Percentiles rank a stretch among this genome's conserved stretches.
phyloP scores from a whole-genome alignment of 2,888 invertebrate genomes.

The Metalampra italica region DNA sequence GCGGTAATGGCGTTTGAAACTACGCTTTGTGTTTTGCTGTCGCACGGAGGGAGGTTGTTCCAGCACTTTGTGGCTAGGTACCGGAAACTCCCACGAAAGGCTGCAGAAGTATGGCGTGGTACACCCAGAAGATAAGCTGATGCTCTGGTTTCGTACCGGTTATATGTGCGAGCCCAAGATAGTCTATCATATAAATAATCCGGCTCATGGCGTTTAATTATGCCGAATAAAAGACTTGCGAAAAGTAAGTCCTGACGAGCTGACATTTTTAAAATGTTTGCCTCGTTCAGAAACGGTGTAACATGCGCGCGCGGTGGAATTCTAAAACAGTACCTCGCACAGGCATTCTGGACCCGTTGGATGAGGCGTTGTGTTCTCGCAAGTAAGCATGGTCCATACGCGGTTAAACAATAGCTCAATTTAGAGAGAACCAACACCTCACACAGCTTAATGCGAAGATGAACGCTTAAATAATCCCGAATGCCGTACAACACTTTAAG shows the following conservation, averaged over 20 bases:
- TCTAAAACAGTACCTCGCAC: constrained; percentile 12
- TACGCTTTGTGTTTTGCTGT: too few relatives aligned
- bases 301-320: constrained; percentile 13
- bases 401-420: constrained; percentile 6
- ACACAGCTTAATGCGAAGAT: constrained; percentile 5
- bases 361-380: not conserved
- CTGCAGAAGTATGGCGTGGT: too few relatives aligned
- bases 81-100: too few relatives aligned
- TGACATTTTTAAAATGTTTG: constrained; percentile 10
- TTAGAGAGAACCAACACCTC: constrained; percentile 11
- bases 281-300: constrained; percentile 10
- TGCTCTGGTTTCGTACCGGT: too few relatives aligned
- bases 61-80: too few relatives aligned
- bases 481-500: constrained; percentile 10
- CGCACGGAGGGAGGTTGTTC: too few relatives aligned
- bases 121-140: too few relatives aligned
- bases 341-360: constrained; percentile 13
- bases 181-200: too few relatives aligned
- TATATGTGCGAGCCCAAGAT: too few relatives aligned
- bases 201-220: too few relatives aligned
- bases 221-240: not conserved
- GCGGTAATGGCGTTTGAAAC: too few relatives aligned
- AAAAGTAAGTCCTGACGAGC: constrained; percentile 7
- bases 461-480: constrained; percentile 1
- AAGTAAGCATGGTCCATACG: constrained; percentile 6